phyloP scores from a whole-genome alignment of 2,888 invertebrate genomes.

The Chydorus sphaericus region DNA sequence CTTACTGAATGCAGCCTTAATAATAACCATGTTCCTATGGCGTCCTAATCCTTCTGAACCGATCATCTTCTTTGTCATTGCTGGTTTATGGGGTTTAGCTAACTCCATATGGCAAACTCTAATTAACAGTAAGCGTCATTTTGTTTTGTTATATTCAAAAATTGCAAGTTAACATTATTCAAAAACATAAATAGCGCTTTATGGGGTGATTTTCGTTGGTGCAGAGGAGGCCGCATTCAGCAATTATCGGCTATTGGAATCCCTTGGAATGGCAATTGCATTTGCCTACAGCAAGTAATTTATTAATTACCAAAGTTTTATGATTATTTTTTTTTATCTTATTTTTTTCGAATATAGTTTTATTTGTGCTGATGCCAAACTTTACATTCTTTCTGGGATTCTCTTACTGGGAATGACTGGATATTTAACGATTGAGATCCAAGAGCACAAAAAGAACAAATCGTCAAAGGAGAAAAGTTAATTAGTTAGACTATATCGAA shows the following conservation, averaged over 20 bases:
- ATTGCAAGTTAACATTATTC: no score
- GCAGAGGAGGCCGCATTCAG: slow-evolving; percentile 81
- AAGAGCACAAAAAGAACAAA: slow-evolving; percentile 41
- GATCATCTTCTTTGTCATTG: slow-evolving; percentile 70
- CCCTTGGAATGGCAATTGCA: slow-evolving; percentile 72
- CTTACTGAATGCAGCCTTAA: slow-evolving; percentile 57
- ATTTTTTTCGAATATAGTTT: no score
- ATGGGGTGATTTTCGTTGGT: slow-evolving; percentile 69
- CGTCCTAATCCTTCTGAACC: slow-evolving; percentile 64
- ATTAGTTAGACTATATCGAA: no score
- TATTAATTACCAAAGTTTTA: no score
- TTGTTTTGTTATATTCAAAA: no score
- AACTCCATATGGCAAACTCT: slow-evolving; percentile 98
- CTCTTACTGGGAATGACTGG: slow-evolving; percentile 56
- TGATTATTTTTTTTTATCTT: no score
- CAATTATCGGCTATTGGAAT: slow-evolving; percentile 84
- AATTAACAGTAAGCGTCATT: slow-evolving; percentile 21
- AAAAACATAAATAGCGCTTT: slow-evolving; percentile 49
- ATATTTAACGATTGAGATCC: slow-evolving; percentile 47
- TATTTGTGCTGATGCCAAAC: slow-evolving; percentile 54
- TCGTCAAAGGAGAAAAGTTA: no score
- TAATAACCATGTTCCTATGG: slow-evolving; percentile 72
- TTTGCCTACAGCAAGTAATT: slow-evolving; percentile 65
- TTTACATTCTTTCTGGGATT: slow-evolving; percentile 49
- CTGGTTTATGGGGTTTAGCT: slow-evolving; percentile 85